Evolutionary conservation across 2,113 vertebrate species (phyloP), one percentile per base, ranked within the genome.

Genomic region (Hipposideros armiger): DNA sequence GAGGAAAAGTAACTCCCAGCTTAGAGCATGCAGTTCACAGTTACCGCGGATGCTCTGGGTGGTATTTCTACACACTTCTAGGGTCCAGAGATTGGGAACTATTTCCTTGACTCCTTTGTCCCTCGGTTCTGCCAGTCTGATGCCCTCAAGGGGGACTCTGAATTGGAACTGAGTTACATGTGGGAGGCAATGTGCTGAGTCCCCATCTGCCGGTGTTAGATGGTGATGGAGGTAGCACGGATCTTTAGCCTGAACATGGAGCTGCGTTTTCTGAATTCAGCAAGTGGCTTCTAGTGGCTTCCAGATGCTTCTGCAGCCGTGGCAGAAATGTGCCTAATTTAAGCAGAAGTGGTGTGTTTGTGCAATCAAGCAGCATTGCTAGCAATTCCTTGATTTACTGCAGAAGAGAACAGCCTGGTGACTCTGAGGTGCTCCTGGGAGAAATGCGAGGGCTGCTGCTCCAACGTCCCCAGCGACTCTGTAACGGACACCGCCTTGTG

Each of bases 161-260:
- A 70, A 15, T 11, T 30, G 40, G 84, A 91, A 15, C 16, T 1
- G 2, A 88, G 24, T 70, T 76, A 19, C 11, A 4, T 4, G 28
- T n/a, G 16, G 20, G 54, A 54, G 11, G 14, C 47, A 28, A 28
- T 13, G 15, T 13, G 3, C 42, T 11, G 4, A 9, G 4, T 45
- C 47, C 16, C 60, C 19, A 3, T 13, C 40, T 11, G 60, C 3
- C 26, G 22, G 19, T 15, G 47, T 19, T 32, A 52, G 77, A 40
- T 42, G n/a, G 54, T 30, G 69, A 40, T 17, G 2, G 22, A 67
- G 22, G 2, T 14, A 19, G 13, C 9, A 10, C 0, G 1, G 1
- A 45, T 14, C 20, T 11, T 26, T 26, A 26, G 14, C 69, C 81
- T 32, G 54, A 47, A 47, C 40, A 28, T 45, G 4, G 2, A 7